Conservation (phyloP, 2,888 invertebrate species). For the Schrankia costaestrigalis region DNA sequence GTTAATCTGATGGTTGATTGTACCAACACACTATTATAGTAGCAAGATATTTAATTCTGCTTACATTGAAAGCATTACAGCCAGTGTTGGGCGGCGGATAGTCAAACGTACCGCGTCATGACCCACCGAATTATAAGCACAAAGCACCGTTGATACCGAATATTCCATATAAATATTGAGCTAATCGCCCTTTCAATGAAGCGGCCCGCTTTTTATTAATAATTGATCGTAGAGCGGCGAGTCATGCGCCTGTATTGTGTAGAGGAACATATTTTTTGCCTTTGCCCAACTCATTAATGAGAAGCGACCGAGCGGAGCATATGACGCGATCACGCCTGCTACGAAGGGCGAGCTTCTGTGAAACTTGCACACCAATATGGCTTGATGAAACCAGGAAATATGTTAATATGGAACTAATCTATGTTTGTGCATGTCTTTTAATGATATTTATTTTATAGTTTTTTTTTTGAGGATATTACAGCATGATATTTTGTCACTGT, state of each 20-base stretch:
- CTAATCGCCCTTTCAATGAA: slow-evolving; percentile 81
- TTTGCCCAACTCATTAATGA: slow-evolving; percentile 68
- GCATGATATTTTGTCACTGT: too few species aligned
- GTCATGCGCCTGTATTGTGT: slow-evolving; percentile 78
- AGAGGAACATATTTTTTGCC: slow-evolving; percentile 73
- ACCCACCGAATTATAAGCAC: slow-evolving; percentile 78
- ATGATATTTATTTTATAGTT: too few species aligned
- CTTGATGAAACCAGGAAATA: slow-evolving; percentile 55
- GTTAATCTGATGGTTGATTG: too few species aligned
- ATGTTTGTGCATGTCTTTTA: slow-evolving; percentile 56
- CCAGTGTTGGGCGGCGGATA: slow-evolving; percentile 59
- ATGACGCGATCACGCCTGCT: slow-evolving; percentile 64
- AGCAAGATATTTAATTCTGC: slow-evolving; percentile 24
- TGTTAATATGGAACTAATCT: slow-evolving; percentile 65
- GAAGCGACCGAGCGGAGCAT: slow-evolving; percentile 47
- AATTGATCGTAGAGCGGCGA: slow-evolving; percentile 77
- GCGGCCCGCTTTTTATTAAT: slow-evolving; percentile 80
- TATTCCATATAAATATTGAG: slow-evolving; percentile 82
- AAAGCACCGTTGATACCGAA: slow-evolving; percentile 80
- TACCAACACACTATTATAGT: too few species aligned
- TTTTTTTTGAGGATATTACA: too few species aligned
- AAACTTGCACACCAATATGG: slow-evolving; percentile 62
- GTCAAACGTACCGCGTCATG: slow-evolving; percentile 75
- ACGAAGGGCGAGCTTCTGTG: slow-evolving; percentile 44
- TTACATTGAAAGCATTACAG: slow-evolving; percentile 55